Evolutionary conservation across 2,797 vertebrate species (phyloP), one percentile per base, ranked within the genome.

Genomic region (Acestrorhynchus altus): DNA sequence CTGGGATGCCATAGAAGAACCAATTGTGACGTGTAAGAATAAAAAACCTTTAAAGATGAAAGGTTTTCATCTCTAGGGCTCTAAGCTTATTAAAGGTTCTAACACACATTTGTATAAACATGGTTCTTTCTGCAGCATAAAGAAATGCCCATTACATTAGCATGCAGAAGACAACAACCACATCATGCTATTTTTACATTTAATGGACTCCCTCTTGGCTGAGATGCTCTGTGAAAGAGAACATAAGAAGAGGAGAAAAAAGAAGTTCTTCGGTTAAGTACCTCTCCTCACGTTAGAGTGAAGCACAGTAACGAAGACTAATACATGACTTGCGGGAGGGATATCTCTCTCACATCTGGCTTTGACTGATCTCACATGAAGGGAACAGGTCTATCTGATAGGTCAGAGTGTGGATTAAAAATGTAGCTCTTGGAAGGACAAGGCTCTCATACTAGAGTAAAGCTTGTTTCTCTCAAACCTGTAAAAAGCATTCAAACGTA

Each of bases 291-390:
- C 67, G 78, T 67, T 31, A 61, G 54, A 57, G 35, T 69, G 64
- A 60, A 28, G 76, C 47, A 51, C 40, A 39, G 65, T 24, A 72
- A 61, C 66, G 52, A 67, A 75, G 72, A 68, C 69, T 76, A 63
- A 78, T 71, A 51, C 65, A 49, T 78, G 82, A 54, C 74, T 44
- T 56, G 72, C 28, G 28, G 80, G 75, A 74, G 51, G 65, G 49
- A 79, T 46, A 65, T 70, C 52, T 81, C 77, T 81, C 77, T 35
- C 31, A 6, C 59, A 59, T 76, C 70, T 65, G 51, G 68, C 70
- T 81, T 46, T 74, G 80, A 80, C 81, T 74, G 49, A 78, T 76
- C 81, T 73, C 56, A 59, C 16, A n/a, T 61, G 63, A 70, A 73
- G 63, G n/a, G 49, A 61, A n/a, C 28, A 42, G 64, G 65, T 40